Evolutionary conservation across 1,140 invertebrate genomes (phyloP).

Genomic region (Bombyx mori): DNA sequence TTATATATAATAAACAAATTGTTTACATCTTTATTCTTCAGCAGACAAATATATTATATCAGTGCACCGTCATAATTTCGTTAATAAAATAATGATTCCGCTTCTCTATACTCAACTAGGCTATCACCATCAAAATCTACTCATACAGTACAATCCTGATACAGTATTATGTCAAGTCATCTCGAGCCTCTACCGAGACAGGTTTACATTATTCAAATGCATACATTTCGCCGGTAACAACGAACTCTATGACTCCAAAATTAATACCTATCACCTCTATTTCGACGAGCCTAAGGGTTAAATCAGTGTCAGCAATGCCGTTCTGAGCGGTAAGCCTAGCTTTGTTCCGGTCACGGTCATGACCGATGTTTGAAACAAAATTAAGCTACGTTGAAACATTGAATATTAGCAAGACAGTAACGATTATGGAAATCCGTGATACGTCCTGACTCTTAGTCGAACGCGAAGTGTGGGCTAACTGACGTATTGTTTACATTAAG

Average conservation of each 20-base stretch:
- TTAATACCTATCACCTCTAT: constrained; percentile 1
- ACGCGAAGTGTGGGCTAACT: no score
- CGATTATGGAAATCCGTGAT: no score
- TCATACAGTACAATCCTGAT: constrained; percentile 28
- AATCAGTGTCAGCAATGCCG: not conserved
- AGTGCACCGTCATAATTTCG: no score
- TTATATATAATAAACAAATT: no score
- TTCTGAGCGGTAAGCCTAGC: constrained; percentile 4
- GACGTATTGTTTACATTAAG: no score
- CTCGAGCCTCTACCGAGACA: constrained; percentile 41
- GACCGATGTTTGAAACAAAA: constrained; percentile 40
- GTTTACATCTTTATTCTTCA: no score
- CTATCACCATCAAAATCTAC: constrained; percentile 24
- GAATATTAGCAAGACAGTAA: constrained; percentile 30
- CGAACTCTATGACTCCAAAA: constrained; percentile 2
- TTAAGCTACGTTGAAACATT: constrained; percentile 34
- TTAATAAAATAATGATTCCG: not conserved
- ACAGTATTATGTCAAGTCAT: constrained; percentile 61
- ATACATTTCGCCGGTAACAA: constrained; percentile 27
- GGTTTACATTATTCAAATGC: constrained; percentile 64
- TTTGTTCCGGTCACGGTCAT: constrained; percentile 13
- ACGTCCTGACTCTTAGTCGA: no score
- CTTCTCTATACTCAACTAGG: constrained; percentile 13
- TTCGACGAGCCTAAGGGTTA: constrained; percentile 8
- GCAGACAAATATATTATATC: no score